Evolutionary conservation across 2,113 vertebrate species (phyloP), one percentile per base, ranked within the genome.

Genomic region (Anolis sagrei): DNA sequence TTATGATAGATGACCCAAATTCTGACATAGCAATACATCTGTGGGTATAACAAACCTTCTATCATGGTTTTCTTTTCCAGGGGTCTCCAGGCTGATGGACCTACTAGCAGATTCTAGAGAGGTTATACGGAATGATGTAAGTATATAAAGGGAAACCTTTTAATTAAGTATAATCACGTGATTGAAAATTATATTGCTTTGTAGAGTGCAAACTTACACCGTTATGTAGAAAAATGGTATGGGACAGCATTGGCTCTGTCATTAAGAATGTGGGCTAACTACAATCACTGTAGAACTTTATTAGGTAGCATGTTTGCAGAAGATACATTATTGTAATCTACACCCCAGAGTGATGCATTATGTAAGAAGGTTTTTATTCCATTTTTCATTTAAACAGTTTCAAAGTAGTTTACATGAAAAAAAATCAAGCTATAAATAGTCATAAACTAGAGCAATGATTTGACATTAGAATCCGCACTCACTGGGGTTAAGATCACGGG

Each of bases 41-140:
- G 10, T 29, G 3, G 1, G 18, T 61, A 68, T n/a, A 32, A 48
- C 74, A 13, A 76, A 29, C 49, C 39, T 66, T 14, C 32, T 34
- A 27, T 11, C 3, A 23, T 2, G 68, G 4, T 89, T 88, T 93
- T 14, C 87, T 87, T 78, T 85, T 82, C 19, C 90, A 99, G 99
- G 98, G 91, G 98, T 99, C 88, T 99, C 99, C 86, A 97, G 98
- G 83, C 92, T 99, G 19, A 99, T 99, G 99, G 99, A 99, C 93
- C 94, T 99, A 19, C 82, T 99, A 4, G 98, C 98, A 5, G 99
- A 99, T 93, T 99, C 99, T 2, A 97, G 99, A 95, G 99, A 99
- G 93, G 98, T 99, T 1, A 99, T 99, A 90, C 96, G 99, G 58
- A 99, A 99, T 87, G 99, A 99, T 91, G 99, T 99, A 91, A 98